Evolutionary conservation across 2,888 invertebrate genomes (phyloP).

Genomic region (Sarcophaga caerulescens): DNA sequence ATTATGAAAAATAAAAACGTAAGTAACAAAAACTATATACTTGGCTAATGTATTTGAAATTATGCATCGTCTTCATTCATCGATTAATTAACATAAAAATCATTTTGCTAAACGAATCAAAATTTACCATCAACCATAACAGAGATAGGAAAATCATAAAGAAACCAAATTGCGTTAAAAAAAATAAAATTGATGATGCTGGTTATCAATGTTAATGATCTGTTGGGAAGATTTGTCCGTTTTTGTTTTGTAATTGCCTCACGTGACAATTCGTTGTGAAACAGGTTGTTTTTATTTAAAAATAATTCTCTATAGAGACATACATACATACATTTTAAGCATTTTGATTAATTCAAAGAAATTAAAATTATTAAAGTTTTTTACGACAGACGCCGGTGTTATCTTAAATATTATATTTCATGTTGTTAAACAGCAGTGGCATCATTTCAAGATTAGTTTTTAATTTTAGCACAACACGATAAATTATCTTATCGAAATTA

Average conservation of each 20-base stretch:
- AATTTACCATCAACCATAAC: not conserved
- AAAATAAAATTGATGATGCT: not conserved
- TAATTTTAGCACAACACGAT: too few species aligned
- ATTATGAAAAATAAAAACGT: not conserved
- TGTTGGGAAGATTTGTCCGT: constrained; percentile 4
- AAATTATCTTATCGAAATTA: not conserved
- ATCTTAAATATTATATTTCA: not conserved
- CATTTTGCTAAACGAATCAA: not conserved
- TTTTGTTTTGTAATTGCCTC: constrained; percentile 1
- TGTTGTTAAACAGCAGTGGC: not conserved
- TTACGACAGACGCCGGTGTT: not conserved
- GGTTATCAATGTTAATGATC: constrained; percentile 15
- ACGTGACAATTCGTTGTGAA: constrained; percentile 52
- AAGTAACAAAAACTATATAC: constrained; percentile 8
- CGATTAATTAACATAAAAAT: constrained; percentile 51
- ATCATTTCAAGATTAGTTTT: not conserved
- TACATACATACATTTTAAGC: too few species aligned
- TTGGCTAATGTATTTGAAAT: constrained; percentile 42
- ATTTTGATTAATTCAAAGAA: not conserved
- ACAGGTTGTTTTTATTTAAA: not conserved
- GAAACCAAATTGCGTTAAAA: not conserved
- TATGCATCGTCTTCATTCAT: constrained; percentile 20
- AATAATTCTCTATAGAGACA: not conserved
- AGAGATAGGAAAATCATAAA: not conserved
- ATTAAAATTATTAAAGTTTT: constrained; percentile 1